Evolutionary conservation across 2,888 invertebrate species (phyloP), one percentile per base, ranked within the genome.

Genomic region (Tachina grossa): DNA sequence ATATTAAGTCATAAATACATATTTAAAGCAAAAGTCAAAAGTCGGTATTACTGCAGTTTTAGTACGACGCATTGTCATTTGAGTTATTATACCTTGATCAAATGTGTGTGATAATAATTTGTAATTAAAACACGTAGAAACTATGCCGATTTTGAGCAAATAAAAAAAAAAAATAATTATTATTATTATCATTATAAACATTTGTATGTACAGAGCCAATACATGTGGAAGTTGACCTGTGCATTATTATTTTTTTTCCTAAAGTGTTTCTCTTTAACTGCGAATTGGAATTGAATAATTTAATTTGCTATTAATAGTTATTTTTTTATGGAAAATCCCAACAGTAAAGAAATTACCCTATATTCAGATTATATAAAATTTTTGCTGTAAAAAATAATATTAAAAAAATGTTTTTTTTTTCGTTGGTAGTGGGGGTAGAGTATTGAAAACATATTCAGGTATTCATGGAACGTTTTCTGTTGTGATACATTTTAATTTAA

Each of bases 51-150:
- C 16, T 69, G 19, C 41, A 57, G 74, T 55, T 65, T 55, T 63
- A 49, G 39, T 78, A 55, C 49, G 57, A 57, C 41, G 31, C 45
- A 65, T 72, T 66, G 31, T 39, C 16, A 65, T 31, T 31, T 31
- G 31, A 31, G 31, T 57, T 77, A 49, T 71, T 71, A 77, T 83
- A 65, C 74, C 84, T 84, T 84, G 76, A 81, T 76, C 51, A 69
- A 45, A 45, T 65, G 74, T 76, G 51, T 81, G 81, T 55, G 81
- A 78, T 81, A 81, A 82, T 68, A 84, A 84, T 86, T 86, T 84
- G 84, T 86, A 86, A 84, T 82, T 84, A 84, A 84, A 86, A 79
- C 86, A 86, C 86, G 86, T 86, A 78, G 11, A 63, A 57, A 59
- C 31, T 83, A 77, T 59, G 77, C 76, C 45, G 41, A 72, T n/a